Conservation (phyloP, 2,888 invertebrate species). For the Xanthia togata region DNA sequence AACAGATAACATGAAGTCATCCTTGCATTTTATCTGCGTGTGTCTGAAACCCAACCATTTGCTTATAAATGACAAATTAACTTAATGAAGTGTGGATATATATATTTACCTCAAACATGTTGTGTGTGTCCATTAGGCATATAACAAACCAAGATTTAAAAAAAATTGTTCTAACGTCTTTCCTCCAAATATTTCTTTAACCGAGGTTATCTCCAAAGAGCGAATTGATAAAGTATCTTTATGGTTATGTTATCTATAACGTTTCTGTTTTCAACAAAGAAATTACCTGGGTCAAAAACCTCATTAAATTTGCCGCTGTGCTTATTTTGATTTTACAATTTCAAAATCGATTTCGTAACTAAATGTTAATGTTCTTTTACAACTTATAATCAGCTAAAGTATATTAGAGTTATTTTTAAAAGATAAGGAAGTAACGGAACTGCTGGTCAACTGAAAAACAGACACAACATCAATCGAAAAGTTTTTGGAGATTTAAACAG, state of each 20-base stretch:
- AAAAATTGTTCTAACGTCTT: conserved; percentile 20
- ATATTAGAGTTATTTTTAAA: background rate
- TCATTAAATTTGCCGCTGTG: conserved; percentile 75
- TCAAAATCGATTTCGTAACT: conserved; percentile 50
- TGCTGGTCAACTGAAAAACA: background rate
- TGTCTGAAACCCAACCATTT: conserved; percentile 26
- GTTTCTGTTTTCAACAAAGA: conserved; percentile 70
- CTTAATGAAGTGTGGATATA: conserved; percentile 16
- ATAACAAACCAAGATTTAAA: background rate
- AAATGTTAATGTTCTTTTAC: conserved; percentile 8
- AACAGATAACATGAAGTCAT: conserved; percentile 27
- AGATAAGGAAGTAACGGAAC: background rate
- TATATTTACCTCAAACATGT: background rate
- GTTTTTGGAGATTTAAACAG: conserved; percentile 3
- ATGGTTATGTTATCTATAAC: conserved; percentile 77
- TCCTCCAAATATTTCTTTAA: conserved; percentile 35
- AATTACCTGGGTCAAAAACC: conserved; percentile 82
- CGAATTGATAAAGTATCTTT: conserved; percentile 73
- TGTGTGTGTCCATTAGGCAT: background rate
- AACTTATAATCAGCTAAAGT: conserved; percentile 6
- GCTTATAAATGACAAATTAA: conserved; percentile 42
- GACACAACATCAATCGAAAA: too few species aligned
- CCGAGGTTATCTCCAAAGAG: conserved; percentile 77
- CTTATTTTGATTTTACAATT: conserved; percentile 38
- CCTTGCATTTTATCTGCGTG: conserved; percentile 13